These are phyloP conservation scores for Cheilosia vulpina DNA, from an alignment of 2,888 invertebrate species.

Conservation along the genomic window DNA sequence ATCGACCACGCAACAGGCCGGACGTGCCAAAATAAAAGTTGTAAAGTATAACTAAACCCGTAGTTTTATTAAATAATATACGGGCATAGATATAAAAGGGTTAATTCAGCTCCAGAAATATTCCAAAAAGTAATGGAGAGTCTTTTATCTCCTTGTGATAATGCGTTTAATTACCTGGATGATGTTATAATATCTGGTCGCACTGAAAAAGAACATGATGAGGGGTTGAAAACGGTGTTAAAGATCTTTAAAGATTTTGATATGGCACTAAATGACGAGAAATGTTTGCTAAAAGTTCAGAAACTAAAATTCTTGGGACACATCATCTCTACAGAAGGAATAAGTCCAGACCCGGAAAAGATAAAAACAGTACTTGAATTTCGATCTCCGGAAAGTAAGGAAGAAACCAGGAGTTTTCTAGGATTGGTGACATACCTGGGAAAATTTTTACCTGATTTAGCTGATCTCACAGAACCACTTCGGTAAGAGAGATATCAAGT, in stretches of 20 bases:
- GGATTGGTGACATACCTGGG: conserved; percentile 78
- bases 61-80: too few species aligned
- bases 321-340: conserved; percentile 59
- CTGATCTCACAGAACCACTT: conserved; percentile 77
- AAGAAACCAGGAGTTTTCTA: conserved; percentile 77
- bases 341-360: conserved; percentile 51
- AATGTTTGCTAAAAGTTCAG: conserved; percentile 67
- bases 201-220: conserved; percentile 76
- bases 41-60: too few species aligned
- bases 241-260: conserved; percentile 61
- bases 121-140: conserved; percentile 78
- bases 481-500: conserved; percentile 76
- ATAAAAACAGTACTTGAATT: conserved; percentile 72
- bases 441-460: conserved; percentile 76
- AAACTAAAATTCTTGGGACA: conserved; percentile 75
- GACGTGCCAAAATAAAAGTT: too few species aligned
- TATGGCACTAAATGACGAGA: conserved; percentile 76
- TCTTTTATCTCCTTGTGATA: conserved; percentile 68
- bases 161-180: conserved; percentile 71
- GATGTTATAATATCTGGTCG: conserved; percentile 76
- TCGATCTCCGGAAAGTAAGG: conserved; percentile 74
- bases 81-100: conserved; percentile 79
- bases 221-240: conserved; percentile 64
- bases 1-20: too few species aligned
- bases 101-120: conserved; percentile 78